phyloP scores from a whole-genome alignment of 2,797 vertebrate species.

The Manis crassicaudata region DNA sequence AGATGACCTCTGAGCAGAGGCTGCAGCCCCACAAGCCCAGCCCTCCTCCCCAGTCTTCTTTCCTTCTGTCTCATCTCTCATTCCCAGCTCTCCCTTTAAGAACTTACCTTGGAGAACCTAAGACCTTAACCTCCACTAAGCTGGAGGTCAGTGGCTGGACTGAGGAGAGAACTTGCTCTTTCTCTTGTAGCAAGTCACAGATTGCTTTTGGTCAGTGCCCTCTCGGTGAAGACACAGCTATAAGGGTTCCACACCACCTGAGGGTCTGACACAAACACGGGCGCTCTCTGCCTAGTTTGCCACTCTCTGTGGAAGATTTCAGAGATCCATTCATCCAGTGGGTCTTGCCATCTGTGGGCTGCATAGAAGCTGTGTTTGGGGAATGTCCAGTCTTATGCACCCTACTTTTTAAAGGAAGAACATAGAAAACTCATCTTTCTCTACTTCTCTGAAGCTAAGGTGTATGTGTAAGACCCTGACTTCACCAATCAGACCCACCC shows the following conservation, averaged over 20 bases:
- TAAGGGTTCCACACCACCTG: fast-evolving
- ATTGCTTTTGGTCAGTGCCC: not conserved
- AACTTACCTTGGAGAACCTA: not conserved
- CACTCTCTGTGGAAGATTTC: not conserved
- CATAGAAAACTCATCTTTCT: not conserved
- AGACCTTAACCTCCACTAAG: too few species aligned
- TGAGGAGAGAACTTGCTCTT: not conserved
- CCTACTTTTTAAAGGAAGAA: not conserved
- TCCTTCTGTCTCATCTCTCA: not conserved
- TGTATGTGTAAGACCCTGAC: not conserved
- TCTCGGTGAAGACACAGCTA: not conserved
- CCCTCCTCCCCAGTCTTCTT: not conserved
- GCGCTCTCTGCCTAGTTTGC: not conserved
- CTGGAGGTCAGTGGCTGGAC: too few species aligned
- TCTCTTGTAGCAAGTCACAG: not conserved
- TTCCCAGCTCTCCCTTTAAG: not conserved
- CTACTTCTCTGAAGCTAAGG: not conserved
- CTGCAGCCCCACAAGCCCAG: not conserved
- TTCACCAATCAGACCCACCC: not conserved
- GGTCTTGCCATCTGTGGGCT: not conserved
- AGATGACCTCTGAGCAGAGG: not conserved
- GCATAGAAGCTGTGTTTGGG: not conserved
- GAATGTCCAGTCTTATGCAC: not conserved
- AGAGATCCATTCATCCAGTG: too few species aligned
- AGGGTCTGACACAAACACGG: not conserved